phyloP scores from a whole-genome alignment of 2,797 vertebrate genomes.

The Setipinna tenuifilis region DNA sequence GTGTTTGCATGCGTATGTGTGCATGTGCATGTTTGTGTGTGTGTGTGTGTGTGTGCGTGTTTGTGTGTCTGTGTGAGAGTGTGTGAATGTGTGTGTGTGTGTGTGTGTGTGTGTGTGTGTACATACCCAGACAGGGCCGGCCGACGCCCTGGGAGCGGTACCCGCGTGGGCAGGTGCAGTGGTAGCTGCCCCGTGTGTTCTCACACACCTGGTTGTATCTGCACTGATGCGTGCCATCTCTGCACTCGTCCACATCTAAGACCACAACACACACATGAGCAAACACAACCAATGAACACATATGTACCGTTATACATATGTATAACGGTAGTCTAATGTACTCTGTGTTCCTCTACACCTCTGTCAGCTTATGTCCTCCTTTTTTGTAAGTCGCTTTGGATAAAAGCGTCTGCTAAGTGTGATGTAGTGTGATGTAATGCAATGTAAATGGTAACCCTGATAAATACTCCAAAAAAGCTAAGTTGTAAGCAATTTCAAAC shows the following conservation, averaged over 20 bases:
- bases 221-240: slow-evolving; percentile 90
- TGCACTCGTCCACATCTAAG: slow-evolving; percentile 93
- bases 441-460: too few species aligned
- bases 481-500: too few species aligned
- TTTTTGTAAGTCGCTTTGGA: too few species aligned
- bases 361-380: too few species aligned
- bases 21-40: not conserved
- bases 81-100: slow-evolving; percentile 10
- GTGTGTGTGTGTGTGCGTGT: not conserved
- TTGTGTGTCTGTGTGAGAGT: slow-evolving; percentile 4
- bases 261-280: not conserved
- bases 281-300: too few species aligned
- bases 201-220: slow-evolving; percentile 95
- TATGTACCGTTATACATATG: too few species aligned
- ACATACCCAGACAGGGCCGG: slow-evolving; percentile 89
- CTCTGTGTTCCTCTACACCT: too few species aligned
- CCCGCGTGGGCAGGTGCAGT: slow-evolving; percentile 89
- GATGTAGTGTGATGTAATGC: too few species aligned
- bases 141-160: slow-evolving; percentile 88
- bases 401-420: too few species aligned
- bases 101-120: slow-evolving; percentile 19
- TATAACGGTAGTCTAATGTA: too few species aligned
- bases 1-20: not conserved
- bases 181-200: slow-evolving; percentile 91
- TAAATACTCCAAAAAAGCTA: too few species aligned